Conservation (phyloP, 2,888 invertebrate species). For the Orthonychiurus folsomi region DNA sequence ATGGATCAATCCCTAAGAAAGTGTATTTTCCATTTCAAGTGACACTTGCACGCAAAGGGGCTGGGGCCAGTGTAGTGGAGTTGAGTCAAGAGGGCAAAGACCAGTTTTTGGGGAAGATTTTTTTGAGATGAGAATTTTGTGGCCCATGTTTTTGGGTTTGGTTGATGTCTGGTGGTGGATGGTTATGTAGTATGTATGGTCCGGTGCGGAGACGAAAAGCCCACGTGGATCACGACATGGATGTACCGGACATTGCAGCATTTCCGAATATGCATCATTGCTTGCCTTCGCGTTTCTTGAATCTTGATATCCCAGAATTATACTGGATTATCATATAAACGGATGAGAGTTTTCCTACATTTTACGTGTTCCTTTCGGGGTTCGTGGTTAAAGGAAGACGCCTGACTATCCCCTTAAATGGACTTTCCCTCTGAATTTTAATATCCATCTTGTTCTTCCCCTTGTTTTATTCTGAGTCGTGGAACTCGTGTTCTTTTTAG, state of each 20-base stretch:
- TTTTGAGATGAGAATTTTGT: not conserved
- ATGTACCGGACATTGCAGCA: not conserved
- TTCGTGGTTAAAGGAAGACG: too few relatives aligned
- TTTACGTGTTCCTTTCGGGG: too few relatives aligned
- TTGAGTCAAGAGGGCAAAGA: not conserved
- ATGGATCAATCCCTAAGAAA: not conserved
- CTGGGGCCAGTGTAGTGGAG: too few relatives aligned
- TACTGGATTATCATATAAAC: not conserved
- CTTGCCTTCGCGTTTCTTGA: not conserved
- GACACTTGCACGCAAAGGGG: not conserved
- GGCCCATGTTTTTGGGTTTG: not conserved
- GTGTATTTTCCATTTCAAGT: not conserved
- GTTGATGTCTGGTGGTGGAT: not conserved
- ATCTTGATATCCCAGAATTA: not conserved
- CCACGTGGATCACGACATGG: not conserved
- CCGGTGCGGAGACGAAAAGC: too few relatives aligned
- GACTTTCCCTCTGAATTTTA: not conserved
- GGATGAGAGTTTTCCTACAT: too few relatives aligned
- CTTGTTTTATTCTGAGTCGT: not conserved
- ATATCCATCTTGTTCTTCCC: not conserved
- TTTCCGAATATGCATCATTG: not conserved
- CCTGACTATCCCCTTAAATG: conserved; percentile 1
- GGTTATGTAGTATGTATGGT: too few relatives aligned
- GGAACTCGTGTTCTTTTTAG: too few relatives aligned
- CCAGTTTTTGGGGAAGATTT: not conserved